Base-by-base conservation (phyloP, 2,888 invertebrate species). In the Eupithecia pulchellata region DNA sequence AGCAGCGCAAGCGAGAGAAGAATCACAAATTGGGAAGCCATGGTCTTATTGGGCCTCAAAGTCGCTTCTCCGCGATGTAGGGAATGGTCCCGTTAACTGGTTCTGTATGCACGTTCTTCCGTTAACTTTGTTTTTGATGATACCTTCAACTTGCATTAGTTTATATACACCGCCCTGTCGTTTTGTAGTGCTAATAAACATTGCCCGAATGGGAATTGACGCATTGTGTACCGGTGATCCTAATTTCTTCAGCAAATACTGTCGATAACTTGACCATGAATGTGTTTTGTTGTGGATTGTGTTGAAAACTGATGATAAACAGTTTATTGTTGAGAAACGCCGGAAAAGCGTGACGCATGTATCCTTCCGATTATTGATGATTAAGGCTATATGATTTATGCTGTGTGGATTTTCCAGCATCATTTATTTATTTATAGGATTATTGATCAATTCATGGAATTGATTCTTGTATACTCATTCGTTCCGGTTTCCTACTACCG, bases 181-280 rank as follows among this genome's bases (percentile, higher is more conserved):
- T 85, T 86, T 77, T 58, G 73, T 68, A 52, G 89, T 89, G 93
- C 89, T 93, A 93, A 93, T 80, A 79, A 83, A 82, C 75, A 78
- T 85, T 81, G 87, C 87, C 88, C 86, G 89, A 91, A 89, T 84
- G 82, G 88, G 91, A 82, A 87, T 89, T 91, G 90, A 90, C 89
- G 89, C 88, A 88, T 85, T 83, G 83, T 83, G 76, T 75, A 72
- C 73, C 70, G 67, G 77, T 64, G 75, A 72, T 79, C 88, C 77
- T 91, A 92, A 93, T 86, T 58, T 47, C 65, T 76, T 78, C 71
- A 79, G 82, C 80, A 87, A 91, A 93, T 89, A 90, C 82, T 85
- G 84, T 89, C 91, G 91, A 93, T 91, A 91, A 86, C 88, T 88
- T 88, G 92, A 81, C 93, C 92, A 84, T 93, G 93, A 90, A 85